Conservation (phyloP, 2,113 vertebrate genomes). For the Anoplopoma fimbria region DNA sequence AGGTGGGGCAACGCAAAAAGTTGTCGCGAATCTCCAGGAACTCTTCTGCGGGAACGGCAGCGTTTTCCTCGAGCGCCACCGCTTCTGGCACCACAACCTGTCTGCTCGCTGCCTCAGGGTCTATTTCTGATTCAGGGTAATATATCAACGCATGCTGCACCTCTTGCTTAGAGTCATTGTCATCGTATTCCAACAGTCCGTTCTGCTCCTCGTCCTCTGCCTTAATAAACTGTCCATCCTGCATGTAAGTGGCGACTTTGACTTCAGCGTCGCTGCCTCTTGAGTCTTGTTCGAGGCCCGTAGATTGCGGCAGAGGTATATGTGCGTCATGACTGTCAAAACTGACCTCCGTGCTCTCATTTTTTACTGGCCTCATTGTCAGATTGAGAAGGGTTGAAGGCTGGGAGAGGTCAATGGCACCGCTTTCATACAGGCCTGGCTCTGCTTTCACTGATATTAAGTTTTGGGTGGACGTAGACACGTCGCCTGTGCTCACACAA, state of each 20-base stretch:
- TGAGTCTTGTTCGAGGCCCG: slow-evolving; percentile 28
- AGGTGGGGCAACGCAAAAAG: slow-evolving; percentile 70
- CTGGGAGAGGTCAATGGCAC: slow-evolving; percentile 75
- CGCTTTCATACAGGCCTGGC: slow-evolving; percentile 54
- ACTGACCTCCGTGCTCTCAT: slow-evolving; percentile 57
- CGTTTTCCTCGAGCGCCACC: background rate
- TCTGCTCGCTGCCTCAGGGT: background rate
- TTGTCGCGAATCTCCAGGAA: slow-evolving; percentile 37
- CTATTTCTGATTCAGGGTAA: slow-evolving; percentile 28
- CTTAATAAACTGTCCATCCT: slow-evolving; percentile 54
- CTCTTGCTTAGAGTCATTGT: slow-evolving; percentile 13
- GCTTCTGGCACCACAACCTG: slow-evolving; percentile 31
- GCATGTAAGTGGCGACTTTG: slow-evolving; percentile 58
- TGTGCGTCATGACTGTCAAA: slow-evolving; percentile 36
- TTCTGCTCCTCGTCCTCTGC: slow-evolving; percentile 53
- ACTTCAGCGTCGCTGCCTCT: slow-evolving; percentile 38
- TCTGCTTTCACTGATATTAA: slow-evolving; percentile 67
- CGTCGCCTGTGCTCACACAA: background rate
- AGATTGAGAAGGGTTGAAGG: slow-evolving; percentile 59
- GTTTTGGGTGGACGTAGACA: background rate
- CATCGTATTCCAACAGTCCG: background rate
- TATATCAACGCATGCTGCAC: background rate
- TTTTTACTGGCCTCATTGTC: slow-evolving; percentile 62
- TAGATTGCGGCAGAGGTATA: slow-evolving; percentile 20
- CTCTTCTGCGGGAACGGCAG: background rate